A percentile compares a stretch with the other conserved stretches of the same genome.
These are phyloP conservation scores for Apostichopus parvimensis DNA, from an alignment of 35 echinoderm and acorn worm genomes.

Conservation along the genomic window DNA sequence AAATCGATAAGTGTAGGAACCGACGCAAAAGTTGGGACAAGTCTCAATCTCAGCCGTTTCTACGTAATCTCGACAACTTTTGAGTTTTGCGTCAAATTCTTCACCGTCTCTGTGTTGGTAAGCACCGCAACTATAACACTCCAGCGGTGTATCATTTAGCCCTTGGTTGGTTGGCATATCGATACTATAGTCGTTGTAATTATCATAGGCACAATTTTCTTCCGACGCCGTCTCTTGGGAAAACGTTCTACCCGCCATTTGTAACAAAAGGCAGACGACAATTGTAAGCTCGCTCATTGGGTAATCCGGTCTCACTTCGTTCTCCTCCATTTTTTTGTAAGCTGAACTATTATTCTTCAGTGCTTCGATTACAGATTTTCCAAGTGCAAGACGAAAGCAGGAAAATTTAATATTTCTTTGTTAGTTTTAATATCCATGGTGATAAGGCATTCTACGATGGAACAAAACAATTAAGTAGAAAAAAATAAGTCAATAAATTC, in stretches of 20 bases:
- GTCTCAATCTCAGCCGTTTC: not conserved
- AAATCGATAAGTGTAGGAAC: not conserved
- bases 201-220: not conserved
- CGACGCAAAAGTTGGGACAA: not conserved
- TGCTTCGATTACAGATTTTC: not conserved
- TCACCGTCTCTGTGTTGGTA: conserved; percentile 28
- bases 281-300: not conserved
- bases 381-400: not conserved
- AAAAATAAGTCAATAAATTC: too few species aligned
- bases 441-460: too few species aligned
- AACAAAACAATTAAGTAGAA: too few species aligned
- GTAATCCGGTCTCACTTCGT: not conserved
- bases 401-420: not conserved
- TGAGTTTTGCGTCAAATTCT: not conserved
- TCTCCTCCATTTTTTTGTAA: not conserved
- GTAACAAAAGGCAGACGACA: not conserved
- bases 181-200: not conserved
- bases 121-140: conserved; percentile 39
- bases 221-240: not conserved
- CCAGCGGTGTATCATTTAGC: not conserved
- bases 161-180: not conserved
- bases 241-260: conserved; percentile 3
- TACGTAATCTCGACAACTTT: conserved; percentile 4
- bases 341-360: not conserved
- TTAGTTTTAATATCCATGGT: not conserved